Conservation (phyloP, 2,888 invertebrate species). For the Lepidocyrtinus sp. region DNA sequence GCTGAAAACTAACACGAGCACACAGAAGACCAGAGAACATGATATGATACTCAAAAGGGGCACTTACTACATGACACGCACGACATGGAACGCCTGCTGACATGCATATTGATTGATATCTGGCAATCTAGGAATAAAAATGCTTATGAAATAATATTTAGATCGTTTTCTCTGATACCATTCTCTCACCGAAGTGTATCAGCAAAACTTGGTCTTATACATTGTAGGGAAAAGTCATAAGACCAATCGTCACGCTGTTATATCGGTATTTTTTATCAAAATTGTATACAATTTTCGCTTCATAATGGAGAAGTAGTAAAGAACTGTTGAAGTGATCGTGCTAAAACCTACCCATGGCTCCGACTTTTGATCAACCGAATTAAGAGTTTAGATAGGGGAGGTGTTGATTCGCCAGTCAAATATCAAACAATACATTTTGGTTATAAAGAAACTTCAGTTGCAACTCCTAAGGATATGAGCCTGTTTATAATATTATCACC, state of each 20-base stretch:
- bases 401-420: background rate
- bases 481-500: no score
- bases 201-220: background rate
- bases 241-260: conserved; percentile 53
- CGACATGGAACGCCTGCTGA: conserved; percentile 56
- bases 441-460: no score
- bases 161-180: conserved; percentile 25
- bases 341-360: background rate
- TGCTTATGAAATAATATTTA: conserved; percentile 21
- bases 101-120: conserved; percentile 56
- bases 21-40: no score
- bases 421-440: no score
- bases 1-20: background rate
- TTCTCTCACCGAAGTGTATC: conserved; percentile 4
- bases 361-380: background rate
- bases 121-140: conserved; percentile 29
- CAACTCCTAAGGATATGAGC: no score
- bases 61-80: conserved; percentile 52
- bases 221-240: conserved; percentile 21
- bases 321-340: background rate
- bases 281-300: conserved; percentile 13
- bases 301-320: background rate
- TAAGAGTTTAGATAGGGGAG: no score
- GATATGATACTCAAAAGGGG: conserved; percentile 48
- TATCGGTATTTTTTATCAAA: conserved; percentile 46